Conservation (phyloP, 2,113 vertebrate genomes). For the Crypturellus undulatus region DNA sequence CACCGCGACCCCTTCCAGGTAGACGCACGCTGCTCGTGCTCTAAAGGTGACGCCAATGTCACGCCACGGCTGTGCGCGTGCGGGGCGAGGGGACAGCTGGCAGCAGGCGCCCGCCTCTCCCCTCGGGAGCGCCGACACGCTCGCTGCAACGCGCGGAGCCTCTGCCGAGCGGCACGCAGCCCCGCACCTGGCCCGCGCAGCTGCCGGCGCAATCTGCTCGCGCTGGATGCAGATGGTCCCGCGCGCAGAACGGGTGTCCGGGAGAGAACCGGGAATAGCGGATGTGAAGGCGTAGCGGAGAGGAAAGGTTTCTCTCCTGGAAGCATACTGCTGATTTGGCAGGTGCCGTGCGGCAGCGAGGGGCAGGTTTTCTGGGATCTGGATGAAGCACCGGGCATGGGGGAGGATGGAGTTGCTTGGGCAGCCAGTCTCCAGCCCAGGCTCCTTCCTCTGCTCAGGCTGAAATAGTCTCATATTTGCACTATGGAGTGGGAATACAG, state of each 20-base stretch:
- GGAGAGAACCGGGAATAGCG: fast-evolving
- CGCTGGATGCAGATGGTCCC: background rate
- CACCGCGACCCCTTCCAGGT: fast-evolving
- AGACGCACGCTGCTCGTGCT: background rate
- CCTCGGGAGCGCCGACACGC: background rate
- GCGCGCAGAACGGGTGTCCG: fast-evolving
- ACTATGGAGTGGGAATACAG: too few species aligned
- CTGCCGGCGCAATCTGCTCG: fast-evolving
- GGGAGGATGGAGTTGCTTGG: background rate
- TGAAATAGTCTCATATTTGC: background rate
- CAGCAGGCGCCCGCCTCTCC: background rate
- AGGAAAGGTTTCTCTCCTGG: background rate
- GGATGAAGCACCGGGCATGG: fast-evolving
- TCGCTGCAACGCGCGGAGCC: background rate
- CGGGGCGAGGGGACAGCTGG: background rate
- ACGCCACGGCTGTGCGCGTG: background rate
- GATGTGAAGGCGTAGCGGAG: fast-evolving
- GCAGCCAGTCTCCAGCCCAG: fast-evolving
- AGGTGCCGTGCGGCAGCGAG: fast-evolving
- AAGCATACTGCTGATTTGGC: background rate
- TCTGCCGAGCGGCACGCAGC: background rate
- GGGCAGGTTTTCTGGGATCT: too few species aligned
- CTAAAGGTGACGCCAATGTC: background rate
- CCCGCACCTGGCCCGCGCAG: background rate
- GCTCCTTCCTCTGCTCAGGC: fast-evolving